Evolutionary conservation across 2,797 vertebrate species (phyloP), one percentile per base, ranked within the genome.

Genomic region (Anguilla megastoma): DNA sequence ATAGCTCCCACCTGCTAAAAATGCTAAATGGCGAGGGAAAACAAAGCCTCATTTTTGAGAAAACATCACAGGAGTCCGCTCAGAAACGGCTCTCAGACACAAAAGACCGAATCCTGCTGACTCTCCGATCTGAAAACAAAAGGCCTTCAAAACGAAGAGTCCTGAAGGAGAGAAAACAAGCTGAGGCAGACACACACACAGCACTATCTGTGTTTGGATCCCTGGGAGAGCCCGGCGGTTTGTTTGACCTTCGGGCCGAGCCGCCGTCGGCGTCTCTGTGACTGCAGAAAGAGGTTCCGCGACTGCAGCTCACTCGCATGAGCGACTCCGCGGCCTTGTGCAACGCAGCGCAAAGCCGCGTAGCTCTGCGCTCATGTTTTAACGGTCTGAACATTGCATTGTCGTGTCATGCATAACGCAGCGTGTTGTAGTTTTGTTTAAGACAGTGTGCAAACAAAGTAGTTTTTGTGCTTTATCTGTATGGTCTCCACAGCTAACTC

Each of bases 81-180:
- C 18, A 48, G 3, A 82, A 50, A 45, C 24, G 2, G 18, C 41
- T 48, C 79, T 82, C 41, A 82, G 45, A 82, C 79, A 82, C 79
- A 50, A 48, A 45, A 82, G 45, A n/a, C 41, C n/a, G 50, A 82
- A 50, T 48, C 24, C 41, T 24, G 79, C 79, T 50, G 45, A 82
- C 41, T 82, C 79, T 10, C 45, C 45, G 3, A 24, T 82, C 41
- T 50, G 24, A n/a, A 50, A 79, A 79, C 36, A 79, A 79, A 79
- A 82, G 79, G 79, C 79, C 45, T 5, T 82, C 41, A 6, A 79
- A 41, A 79, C 36, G 8, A 50, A 50, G 50, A 50, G 41, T 50
- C 79, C 50, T 48, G 41, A 82, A n/a, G 45, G 79, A 82, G 41
- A 82, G 79, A 82, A 82, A 82, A 82, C 79, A 48, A 24, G 45